Percentiles rank a stretch among this genome's conserved stretches.
phyloP scores from a whole-genome alignment of 2,113 vertebrate genomes.

The Xenopus borealis region DNA sequence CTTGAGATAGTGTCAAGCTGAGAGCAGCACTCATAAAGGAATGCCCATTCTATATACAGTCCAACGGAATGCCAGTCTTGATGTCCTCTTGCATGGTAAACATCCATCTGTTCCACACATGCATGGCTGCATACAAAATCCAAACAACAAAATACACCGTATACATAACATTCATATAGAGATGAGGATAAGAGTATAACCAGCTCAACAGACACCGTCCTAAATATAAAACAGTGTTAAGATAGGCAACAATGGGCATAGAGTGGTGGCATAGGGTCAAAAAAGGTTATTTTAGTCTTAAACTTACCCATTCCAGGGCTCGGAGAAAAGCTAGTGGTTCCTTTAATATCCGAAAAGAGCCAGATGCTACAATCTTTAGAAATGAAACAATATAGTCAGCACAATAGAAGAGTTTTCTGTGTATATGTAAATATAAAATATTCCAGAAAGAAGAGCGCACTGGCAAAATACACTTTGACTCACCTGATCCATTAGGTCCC shows the following conservation, averaged over 20 bases:
- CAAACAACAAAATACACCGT: not conserved
- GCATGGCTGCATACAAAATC: not conserved
- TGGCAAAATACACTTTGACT: not conserved
- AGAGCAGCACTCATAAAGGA: not conserved
- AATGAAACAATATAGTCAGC: slow-evolving; percentile 32
- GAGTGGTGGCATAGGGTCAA: not conserved
- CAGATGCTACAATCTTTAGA: slow-evolving; percentile 74
- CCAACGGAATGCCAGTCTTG: not conserved
- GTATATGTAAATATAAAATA: too few species aligned
- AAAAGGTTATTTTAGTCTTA: too few species aligned
- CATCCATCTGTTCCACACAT: not conserved
- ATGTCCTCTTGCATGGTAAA: not conserved
- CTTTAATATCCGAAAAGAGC: slow-evolving; percentile 83
- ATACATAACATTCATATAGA: not conserved
- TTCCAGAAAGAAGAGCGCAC: too few species aligned
- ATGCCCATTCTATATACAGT: not conserved
- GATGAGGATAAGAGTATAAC: not conserved
- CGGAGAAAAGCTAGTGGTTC: slow-evolving; percentile 88
- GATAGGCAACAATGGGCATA: not conserved
- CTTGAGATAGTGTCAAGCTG: not conserved
- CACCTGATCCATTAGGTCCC: slow-evolving; percentile 32
- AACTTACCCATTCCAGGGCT: slow-evolving; percentile 89
- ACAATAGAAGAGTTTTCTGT: not conserved
- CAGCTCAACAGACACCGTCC: not conserved
- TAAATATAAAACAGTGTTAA: not conserved